A percentile compares a stretch with the other conserved stretches of the same genome.
Conservation (phyloP, 2,888 invertebrate genomes). For the Drosophila dives region DNA sequence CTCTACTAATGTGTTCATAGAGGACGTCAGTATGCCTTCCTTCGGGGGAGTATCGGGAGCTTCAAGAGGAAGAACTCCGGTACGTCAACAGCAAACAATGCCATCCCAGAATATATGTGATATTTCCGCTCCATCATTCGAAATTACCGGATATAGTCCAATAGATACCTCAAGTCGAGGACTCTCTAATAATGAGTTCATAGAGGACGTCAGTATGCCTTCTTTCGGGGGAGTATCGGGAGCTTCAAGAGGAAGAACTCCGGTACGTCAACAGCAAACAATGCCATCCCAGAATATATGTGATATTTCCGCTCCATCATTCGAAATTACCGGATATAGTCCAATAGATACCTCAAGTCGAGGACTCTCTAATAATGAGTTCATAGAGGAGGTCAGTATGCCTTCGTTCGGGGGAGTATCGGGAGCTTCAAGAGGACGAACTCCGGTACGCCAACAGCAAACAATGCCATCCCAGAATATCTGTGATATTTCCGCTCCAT, state of each 20-base stretch:
- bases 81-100: not conserved
- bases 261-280: not conserved
- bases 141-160: not conserved
- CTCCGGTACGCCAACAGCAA: not conserved
- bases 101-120: not conserved
- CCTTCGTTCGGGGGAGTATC: not conserved
- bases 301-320: not conserved
- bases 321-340: not conserved
- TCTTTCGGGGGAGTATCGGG: not conserved
- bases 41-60: not conserved
- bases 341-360: not conserved
- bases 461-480: not conserved
- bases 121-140: not conserved
- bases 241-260: not conserved
- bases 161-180: not conserved
- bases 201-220: not conserved
- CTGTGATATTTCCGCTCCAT: not conserved
- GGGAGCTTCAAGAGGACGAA: not conserved
- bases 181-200: not conserved
- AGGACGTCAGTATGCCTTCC: not conserved
- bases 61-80: rapidly evolving
- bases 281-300: not conserved
- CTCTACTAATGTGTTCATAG: not conserved
- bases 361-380: not conserved
- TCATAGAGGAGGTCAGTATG: not conserved